Evolutionary conservation across 2,888 invertebrate species (phyloP), one percentile per base, ranked within the genome.

Genomic region (Eupithecia abbreviata): DNA sequence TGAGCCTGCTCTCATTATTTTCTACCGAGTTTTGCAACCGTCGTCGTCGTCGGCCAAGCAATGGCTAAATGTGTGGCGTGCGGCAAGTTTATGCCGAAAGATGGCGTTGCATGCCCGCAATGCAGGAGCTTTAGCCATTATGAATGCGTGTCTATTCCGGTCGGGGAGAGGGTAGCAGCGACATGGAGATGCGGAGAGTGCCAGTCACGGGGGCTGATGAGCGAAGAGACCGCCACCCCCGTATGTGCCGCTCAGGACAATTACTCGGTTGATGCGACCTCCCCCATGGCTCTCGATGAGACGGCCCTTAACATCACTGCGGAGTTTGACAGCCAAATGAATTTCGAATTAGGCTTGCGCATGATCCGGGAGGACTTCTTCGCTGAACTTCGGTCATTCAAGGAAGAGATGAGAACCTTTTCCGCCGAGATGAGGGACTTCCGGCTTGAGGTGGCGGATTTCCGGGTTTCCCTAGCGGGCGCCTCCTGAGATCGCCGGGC

Each of bases 11-110:
- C 30, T 30, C 30, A 30, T 30, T 30, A 30, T 30, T 30, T 30
- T 30, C 30, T 30, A 30, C 30, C 30, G 30, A 30, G 30, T 30
- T 30, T 30, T 30, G 30, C 30, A 30, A 30, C 30, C 30, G 30
- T 30, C 30, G 30, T 30, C 30, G 30, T 30, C 30, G 30, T 30
- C 30, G 30, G 30, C 30, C 30, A 30, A 30, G 30, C 30, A 30
- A n/a, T 55, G n/a, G 55, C n/a, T n/a, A 70, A 70, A 12, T 71
- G 71, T 15, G 41, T 15, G 15, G 71, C 71, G 4, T 71, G 71
- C 42, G 71, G 71, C 3, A 71, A 55, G 42, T 71, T 55, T 13
- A 12, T 71, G 5, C 41, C 55, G 71, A 7, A 15, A 58, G 71
- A 18, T 43, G 71, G 43, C 71, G 71, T 43, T 43, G 43, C 2